A percentile compares a stretch with the other conserved stretches of the same genome.
Evolutionary conservation across 2,113 vertebrate genomes (phyloP).

Genomic region (Myiagra hebetior): DNA sequence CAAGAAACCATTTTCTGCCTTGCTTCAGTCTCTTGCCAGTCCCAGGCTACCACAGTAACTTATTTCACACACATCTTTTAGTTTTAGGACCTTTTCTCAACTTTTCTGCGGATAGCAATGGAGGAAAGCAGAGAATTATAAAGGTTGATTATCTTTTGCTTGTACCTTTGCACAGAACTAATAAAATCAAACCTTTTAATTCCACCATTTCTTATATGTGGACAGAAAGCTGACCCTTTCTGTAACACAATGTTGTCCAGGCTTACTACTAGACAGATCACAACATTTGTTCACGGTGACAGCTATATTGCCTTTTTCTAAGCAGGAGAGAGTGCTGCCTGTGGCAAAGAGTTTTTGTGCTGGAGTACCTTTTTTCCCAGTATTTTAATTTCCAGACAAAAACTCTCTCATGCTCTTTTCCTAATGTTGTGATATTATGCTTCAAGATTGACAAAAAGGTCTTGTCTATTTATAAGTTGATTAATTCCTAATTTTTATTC

Average conservation of each 20-base stretch:
- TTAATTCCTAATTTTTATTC: neutral
- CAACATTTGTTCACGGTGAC: neutral
- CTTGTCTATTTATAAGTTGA: neutral
- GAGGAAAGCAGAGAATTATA: neutral
- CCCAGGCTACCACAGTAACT: neutral
- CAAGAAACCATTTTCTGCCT: neutral
- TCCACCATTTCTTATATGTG: neutral
- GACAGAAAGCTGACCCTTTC: neutral
- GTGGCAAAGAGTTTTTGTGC: neutral
- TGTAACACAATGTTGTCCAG: neutral
- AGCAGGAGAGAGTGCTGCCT: neutral
- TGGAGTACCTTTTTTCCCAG: neutral
- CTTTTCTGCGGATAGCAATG: neutral
- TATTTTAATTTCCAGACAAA: constrained; percentile 15
- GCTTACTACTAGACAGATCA: neutral
- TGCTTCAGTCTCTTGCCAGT: neutral
- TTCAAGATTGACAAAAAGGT: neutral
- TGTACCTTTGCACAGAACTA: neutral
- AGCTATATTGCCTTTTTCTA: neutral
- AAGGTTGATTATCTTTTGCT: neutral
- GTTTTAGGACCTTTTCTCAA: neutral
- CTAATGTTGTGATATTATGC: neutral
- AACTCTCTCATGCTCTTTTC: neutral
- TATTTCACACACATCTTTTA: neutral
- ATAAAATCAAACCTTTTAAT: neutral